These are phyloP conservation scores for Apoda limacodes DNA, from an alignment of 2,888 invertebrate genomes.

Conservation along the genomic window DNA sequence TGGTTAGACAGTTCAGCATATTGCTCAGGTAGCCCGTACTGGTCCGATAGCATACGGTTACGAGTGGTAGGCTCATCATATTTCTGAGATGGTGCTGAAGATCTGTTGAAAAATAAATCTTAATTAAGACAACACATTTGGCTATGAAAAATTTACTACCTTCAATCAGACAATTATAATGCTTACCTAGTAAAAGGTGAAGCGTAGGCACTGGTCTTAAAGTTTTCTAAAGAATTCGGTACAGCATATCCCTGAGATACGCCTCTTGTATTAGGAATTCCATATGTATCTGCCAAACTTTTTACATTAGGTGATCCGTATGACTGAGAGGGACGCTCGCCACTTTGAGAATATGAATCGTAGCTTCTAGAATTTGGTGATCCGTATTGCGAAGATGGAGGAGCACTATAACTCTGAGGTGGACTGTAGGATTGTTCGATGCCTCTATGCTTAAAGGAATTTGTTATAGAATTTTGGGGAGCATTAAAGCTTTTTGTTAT, in stretches of 20 bases:
- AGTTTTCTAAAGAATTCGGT: slow-evolving; percentile 30
- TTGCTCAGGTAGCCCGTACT: slow-evolving; percentile 57
- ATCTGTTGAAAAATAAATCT: slow-evolving; percentile 28
- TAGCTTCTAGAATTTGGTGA: slow-evolving; percentile 27
- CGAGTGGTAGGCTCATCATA: slow-evolving; percentile 40
- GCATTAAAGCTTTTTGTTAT: slow-evolving; percentile 33
- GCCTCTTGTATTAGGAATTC: slow-evolving; percentile 21
- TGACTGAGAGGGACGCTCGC: slow-evolving; percentile 32
- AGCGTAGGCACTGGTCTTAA: slow-evolving; percentile 41
- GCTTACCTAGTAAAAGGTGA: slow-evolving; percentile 42
- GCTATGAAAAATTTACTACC: not conserved
- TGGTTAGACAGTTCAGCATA: slow-evolving; percentile 45
- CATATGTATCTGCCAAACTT: slow-evolving; percentile 31
- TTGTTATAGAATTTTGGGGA: slow-evolving; percentile 28
- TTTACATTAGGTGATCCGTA: slow-evolving; percentile 30
- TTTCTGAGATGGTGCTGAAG: slow-evolving; percentile 32
- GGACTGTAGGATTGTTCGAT: slow-evolving; percentile 27
- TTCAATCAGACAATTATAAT: too few relatives aligned
- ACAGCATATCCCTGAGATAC: slow-evolving; percentile 56
- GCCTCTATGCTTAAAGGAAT: slow-evolving; percentile 23
- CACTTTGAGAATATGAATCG: slow-evolving; percentile 28
- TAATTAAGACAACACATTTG: not conserved
- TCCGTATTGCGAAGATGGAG: slow-evolving; percentile 27
- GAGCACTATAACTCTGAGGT: slow-evolving; percentile 26
- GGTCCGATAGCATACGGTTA: slow-evolving; percentile 45